Percentiles rank a stretch among this genome's conserved stretches.
These are phyloP conservation scores for Euproctis similis DNA, from an alignment of 2,888 invertebrate species.

Conservation along the genomic window DNA sequence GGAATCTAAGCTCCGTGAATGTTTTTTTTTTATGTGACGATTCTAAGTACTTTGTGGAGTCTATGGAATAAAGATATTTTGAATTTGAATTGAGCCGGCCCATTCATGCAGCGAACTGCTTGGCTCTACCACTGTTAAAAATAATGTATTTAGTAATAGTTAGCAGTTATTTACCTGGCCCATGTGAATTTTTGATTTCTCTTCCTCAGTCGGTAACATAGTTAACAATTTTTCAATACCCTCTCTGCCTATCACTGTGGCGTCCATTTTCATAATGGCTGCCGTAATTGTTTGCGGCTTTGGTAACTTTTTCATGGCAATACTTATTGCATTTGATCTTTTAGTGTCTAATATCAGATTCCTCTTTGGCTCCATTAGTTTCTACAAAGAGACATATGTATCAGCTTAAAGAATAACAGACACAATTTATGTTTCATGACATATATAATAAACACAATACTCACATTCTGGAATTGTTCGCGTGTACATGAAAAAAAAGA, in stretches of 20 bases:
- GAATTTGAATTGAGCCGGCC: no score
- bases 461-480: slow-evolving; percentile 39
- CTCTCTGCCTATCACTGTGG: slow-evolving; percentile 97
- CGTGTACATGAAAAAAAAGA: slow-evolving; percentile 32
- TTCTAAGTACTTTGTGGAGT: no score
- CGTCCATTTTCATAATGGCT: slow-evolving; percentile 99
- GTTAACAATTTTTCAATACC: slow-evolving; percentile 98
- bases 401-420: no score
- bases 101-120: no score
- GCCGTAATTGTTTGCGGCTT: slow-evolving; percentile 98
- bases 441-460: slow-evolving; percentile 17
- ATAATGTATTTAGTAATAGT: no score
- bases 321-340: slow-evolving; percentile 98
- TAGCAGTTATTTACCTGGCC: slow-evolving; percentile 78
- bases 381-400: no score
- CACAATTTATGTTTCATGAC: no score
- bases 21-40: no score
- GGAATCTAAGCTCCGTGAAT: no score
- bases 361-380: slow-evolving; percentile 67
- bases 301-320: slow-evolving; percentile 98
- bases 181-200: slow-evolving; percentile 95
- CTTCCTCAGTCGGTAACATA: slow-evolving; percentile 98
- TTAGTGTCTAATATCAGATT: slow-evolving; percentile 94
- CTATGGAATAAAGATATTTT: no score
- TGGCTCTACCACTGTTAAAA: no score